Evolutionary conservation across 2,797 vertebrate species (phyloP).

Genomic region (Dipus sagitta): DNA sequence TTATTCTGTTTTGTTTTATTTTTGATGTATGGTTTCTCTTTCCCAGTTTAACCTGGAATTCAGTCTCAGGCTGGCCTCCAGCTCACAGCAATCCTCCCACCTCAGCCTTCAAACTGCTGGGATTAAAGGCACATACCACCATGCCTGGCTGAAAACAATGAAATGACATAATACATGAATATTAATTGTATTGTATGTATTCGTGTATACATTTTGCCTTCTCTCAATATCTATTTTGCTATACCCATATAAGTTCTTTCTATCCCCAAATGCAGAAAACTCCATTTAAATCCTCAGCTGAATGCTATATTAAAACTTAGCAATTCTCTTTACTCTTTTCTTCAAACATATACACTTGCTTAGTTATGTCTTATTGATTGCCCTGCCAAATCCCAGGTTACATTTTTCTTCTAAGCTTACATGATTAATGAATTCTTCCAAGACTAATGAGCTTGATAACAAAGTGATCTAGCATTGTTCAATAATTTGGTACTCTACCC

Average conservation of each 20-base stretch:
- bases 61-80: too few relatives aligned
- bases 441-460: slow-evolving; percentile 71
- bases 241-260: not conserved
- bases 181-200: not conserved
- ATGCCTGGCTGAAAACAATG: not conserved
- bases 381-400: slow-evolving; percentile 67
- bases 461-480: slow-evolving; percentile 51
- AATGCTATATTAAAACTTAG: slow-evolving; percentile 37
- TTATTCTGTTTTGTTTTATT: too few relatives aligned
- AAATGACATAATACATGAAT: not conserved
- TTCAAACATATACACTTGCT: slow-evolving; percentile 47
- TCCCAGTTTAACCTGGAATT: too few relatives aligned
- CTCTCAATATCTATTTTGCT: not conserved
- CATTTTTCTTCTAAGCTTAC: slow-evolving; percentile 73
- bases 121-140: too few relatives aligned
- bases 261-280: not conserved
- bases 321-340: slow-evolving; percentile 1
- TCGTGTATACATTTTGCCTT: not conserved
- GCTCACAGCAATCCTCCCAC: too few relatives aligned
- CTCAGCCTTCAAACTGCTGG: too few relatives aligned
- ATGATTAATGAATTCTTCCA: slow-evolving; percentile 76
- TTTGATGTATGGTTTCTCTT: too few relatives aligned
- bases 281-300: not conserved
- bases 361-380: slow-evolving; percentile 62
- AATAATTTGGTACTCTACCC: slow-evolving; percentile 77